Conservation (phyloP, 2,888 invertebrate genomes). For the Myopa testacea region DNA sequence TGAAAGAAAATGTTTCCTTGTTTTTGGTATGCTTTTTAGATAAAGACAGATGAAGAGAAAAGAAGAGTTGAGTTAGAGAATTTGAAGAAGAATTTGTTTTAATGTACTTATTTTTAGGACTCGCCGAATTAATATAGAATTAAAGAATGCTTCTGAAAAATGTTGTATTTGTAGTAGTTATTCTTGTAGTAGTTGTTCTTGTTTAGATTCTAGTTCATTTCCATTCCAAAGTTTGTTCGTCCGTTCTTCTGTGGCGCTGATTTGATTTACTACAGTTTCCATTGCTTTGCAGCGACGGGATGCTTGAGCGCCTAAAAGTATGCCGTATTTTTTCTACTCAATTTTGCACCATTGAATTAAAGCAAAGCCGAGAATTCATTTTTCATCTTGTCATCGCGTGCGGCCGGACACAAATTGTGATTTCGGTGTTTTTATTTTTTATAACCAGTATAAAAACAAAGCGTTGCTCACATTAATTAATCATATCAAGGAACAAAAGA, state of each 20-base stretch:
- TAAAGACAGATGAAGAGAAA: no score
- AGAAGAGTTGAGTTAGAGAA: not conserved
- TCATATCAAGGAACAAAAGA: constrained; percentile 5
- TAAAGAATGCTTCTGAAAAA: not conserved
- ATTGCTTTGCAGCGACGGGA: not conserved
- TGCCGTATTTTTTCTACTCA: not conserved
- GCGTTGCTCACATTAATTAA: not conserved
- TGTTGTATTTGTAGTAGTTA: no score
- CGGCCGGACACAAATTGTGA: not conserved
- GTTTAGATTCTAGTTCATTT: not conserved
- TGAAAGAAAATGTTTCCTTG: no score
- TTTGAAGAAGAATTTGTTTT: no score
- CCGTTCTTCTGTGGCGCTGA: not conserved
- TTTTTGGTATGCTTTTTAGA: no score
- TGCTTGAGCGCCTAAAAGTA: not conserved
- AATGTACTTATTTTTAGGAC: no score
- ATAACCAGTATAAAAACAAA: not conserved
- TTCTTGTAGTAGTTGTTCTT: no score
- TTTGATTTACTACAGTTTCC: not conserved
- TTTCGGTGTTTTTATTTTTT: not conserved
- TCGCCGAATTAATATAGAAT: no score
- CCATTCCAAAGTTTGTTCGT: not conserved
- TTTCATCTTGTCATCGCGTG: constrained; percentile 5
- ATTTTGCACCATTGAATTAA: not conserved
- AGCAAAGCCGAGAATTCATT: constrained; percentile 5